Evolutionary conservation across 2,113 vertebrate genomes (phyloP).

Genomic region (Prinia subflava): DNA sequence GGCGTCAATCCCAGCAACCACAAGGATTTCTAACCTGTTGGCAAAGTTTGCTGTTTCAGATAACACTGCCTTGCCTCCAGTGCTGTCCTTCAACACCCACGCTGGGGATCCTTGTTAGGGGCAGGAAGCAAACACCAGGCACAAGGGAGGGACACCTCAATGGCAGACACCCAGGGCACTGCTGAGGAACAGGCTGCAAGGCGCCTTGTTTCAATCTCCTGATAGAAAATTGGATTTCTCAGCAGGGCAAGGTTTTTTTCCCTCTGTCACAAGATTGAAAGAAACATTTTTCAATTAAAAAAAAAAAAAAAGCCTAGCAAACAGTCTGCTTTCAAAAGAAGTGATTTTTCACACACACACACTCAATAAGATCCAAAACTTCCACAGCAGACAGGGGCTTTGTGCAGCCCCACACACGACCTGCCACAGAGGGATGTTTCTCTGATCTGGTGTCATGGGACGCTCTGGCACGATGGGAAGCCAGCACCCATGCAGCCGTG

Average conservation of each 20-base stretch:
- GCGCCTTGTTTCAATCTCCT: not conserved
- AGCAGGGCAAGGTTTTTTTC: not conserved
- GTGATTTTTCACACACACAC: not conserved
- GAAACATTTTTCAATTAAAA: slow-evolving; percentile 10
- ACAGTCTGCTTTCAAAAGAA: not conserved
- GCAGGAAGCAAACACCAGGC: not conserved
- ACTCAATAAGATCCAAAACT: not conserved
- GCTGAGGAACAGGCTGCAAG: not conserved
- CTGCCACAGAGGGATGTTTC: not conserved
- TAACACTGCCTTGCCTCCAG: not conserved
- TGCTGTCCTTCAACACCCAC: not conserved
- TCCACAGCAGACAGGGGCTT: not conserved
- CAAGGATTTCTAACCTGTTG: not conserved
- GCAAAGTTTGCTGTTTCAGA: not conserved
- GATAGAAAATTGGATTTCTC: slow-evolving; percentile 36
- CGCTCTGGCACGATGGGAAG: not conserved
- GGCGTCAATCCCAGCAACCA: not conserved
- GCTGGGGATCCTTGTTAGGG: not conserved
- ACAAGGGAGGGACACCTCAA: not conserved
- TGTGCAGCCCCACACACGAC: not conserved
- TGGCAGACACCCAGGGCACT: not conserved
- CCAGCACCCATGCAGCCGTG: not conserved
- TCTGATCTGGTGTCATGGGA: not conserved
- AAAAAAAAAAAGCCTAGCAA: not conserved
- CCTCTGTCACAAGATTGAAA: not conserved